phyloP scores from a whole-genome alignment of 2,113 vertebrate species.

The Terrapene triunguis region DNA sequence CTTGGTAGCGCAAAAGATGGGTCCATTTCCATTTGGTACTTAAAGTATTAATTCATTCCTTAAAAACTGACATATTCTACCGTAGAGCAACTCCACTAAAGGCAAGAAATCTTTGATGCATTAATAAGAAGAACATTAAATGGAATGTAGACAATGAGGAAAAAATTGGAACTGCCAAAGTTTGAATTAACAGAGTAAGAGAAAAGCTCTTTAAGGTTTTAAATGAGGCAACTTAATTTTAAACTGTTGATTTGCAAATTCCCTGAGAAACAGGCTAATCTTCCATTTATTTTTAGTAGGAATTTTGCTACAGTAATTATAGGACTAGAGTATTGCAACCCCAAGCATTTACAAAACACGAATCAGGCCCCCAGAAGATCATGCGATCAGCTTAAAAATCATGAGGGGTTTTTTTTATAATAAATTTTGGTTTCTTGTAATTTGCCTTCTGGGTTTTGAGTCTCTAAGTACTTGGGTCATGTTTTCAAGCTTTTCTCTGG shows the following conservation, averaged over 20 bases:
- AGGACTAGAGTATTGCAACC: background rate
- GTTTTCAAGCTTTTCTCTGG: background rate
- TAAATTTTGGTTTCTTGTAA: background rate
- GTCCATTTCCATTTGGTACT: background rate
- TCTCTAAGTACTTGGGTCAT: background rate
- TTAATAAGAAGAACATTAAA: background rate
- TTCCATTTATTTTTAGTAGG: background rate
- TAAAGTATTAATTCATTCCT: background rate
- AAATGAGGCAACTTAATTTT: background rate
- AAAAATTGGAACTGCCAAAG: background rate
- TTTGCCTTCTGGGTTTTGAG: background rate
- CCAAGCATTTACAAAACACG: background rate
- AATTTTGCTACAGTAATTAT: background rate
- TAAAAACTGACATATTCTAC: background rate
- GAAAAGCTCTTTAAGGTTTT: background rate
- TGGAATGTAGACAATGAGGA: background rate
- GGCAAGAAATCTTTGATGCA: background rate
- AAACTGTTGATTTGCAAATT: background rate
- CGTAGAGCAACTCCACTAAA: background rate
- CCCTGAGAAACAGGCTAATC: background rate
- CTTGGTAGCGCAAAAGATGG: background rate
- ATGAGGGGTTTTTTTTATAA: no score
- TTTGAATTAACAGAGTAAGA: background rate
- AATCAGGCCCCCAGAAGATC: background rate
- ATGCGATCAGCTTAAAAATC: background rate